Conservation (phyloP, 1,140 invertebrate genomes). For the Brachionus rotundiformis region DNA sequence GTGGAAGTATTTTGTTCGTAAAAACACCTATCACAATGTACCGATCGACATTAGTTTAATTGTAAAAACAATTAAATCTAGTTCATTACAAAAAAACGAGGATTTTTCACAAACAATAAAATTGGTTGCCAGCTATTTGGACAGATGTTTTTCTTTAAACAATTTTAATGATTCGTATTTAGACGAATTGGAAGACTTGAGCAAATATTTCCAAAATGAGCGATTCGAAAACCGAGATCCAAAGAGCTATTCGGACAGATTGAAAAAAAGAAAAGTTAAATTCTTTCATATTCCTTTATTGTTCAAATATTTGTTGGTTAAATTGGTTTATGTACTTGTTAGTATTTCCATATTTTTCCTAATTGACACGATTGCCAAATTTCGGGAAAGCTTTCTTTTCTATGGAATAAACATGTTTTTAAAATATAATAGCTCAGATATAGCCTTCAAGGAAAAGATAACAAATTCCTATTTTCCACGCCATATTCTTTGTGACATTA, state of each 20-base stretch:
- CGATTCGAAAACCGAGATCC: not conserved
- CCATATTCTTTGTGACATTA: slow-evolving; percentile 66
- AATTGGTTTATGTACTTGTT: not conserved
- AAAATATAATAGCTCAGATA: slow-evolving; percentile 56
- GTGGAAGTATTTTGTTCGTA: slow-evolving; percentile 59
- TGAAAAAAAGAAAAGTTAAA: slow-evolving; percentile 35
- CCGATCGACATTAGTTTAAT: slow-evolving; percentile 15
- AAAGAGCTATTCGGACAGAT: not conserved
- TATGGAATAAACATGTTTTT: slow-evolving; percentile 64
- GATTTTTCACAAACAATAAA: slow-evolving; percentile 25
- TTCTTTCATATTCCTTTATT: slow-evolving; percentile 9
- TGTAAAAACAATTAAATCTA: not conserved
- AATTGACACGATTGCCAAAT: slow-evolving; percentile 65
- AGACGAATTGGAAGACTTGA: slow-evolving; percentile 25
- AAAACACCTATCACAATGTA: slow-evolving; percentile 12
- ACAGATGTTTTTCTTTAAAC: slow-evolving; percentile 46
- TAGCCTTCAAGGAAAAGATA: slow-evolving; percentile 61
- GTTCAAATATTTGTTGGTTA: slow-evolving; percentile 36
- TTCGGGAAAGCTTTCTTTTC: slow-evolving; percentile 64
- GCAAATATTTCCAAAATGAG: slow-evolving; percentile 21
- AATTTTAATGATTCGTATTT: slow-evolving; percentile 38
- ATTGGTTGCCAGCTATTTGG: not conserved
- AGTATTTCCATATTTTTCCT: slow-evolving; percentile 60
- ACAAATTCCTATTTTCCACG: slow-evolving; percentile 63
- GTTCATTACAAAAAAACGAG: slow-evolving; percentile 4